Percentiles rank a stretch among this genome's conserved stretches.
Conservation (phyloP, 2,797 vertebrate genomes). For the Heterohyrax brucei region DNA sequence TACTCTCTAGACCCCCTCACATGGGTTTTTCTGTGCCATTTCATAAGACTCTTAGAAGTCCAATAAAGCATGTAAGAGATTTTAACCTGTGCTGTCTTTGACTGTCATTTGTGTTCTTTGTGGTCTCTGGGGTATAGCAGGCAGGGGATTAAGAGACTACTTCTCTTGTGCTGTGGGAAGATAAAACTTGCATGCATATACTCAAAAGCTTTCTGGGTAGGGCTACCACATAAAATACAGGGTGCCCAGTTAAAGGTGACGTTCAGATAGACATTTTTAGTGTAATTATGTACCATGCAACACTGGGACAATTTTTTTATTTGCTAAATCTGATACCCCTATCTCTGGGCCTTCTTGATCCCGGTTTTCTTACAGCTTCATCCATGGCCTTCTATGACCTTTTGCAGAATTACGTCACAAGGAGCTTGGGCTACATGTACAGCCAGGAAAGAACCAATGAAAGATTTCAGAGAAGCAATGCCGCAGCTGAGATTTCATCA, state of each 20-base stretch:
- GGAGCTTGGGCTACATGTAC: neutral
- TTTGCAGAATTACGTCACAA: slow-evolving; percentile 40
- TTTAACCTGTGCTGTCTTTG: slow-evolving; percentile 82
- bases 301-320: slow-evolving; percentile 53
- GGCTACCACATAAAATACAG: slow-evolving; percentile 57
- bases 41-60: slow-evolving; percentile 90
- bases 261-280: slow-evolving; percentile 46
- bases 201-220: neutral
- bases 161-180: slow-evolving; percentile 32
- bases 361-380: slow-evolving; percentile 28
- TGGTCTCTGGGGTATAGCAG: neutral
- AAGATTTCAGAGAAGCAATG: slow-evolving; percentile 51
- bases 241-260: slow-evolving; percentile 54
- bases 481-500: slow-evolving; percentile 29
- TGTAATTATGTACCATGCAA: slow-evolving; percentile 52
- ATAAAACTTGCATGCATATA: slow-evolving; percentile 53
- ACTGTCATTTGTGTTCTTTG: slow-evolving; percentile 64
- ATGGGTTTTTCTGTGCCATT: slow-evolving; percentile 87
- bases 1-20: slow-evolving; percentile 78
- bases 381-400: neutral
- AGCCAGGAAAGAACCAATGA: slow-evolving; percentile 3
- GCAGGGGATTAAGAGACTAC: slow-evolving; percentile 5
- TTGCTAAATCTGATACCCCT: slow-evolving; percentile 38
- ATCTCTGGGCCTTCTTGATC: neutral
- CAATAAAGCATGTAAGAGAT: slow-evolving; percentile 93